Conservation (phyloP, 2,797 vertebrate species). For the Galagoides demidoff region DNA sequence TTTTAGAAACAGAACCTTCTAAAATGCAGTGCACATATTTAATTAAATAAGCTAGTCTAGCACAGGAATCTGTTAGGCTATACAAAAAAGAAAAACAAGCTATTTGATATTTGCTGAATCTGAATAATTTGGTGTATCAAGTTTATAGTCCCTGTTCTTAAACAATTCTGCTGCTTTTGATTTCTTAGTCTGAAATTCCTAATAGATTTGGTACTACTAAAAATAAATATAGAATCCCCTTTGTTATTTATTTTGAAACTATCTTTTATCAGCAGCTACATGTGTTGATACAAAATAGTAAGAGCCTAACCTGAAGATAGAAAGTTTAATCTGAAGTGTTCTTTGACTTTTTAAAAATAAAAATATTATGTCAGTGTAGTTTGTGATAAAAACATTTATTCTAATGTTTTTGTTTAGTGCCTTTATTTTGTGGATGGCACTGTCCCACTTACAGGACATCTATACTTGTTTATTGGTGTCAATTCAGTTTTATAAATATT, state of each 20-base stretch:
- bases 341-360: slow-evolving; percentile 34
- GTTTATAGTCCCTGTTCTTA: neutral
- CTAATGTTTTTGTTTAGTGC: neutral
- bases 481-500: slow-evolving; percentile 61
- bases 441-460: neutral
- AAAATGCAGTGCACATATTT: neutral
- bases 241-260: neutral
- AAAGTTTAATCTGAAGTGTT: neutral
- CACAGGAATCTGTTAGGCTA: neutral
- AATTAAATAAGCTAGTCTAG: neutral
- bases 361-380: neutral
- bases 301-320: neutral
- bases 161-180: neutral
- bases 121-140: neutral
- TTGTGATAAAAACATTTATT: slow-evolving; percentile 35
- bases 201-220: neutral
- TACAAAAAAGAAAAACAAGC: neutral
- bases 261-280: neutral
- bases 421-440: neutral
- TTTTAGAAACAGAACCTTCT: neutral
- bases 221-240: neutral
- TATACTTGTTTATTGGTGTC: slow-evolving; percentile 21
- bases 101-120: neutral
- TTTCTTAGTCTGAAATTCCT: neutral
- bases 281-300: neutral